Conservation (phyloP, 2,113 vertebrate genomes). For the Strix uralensis region DNA sequence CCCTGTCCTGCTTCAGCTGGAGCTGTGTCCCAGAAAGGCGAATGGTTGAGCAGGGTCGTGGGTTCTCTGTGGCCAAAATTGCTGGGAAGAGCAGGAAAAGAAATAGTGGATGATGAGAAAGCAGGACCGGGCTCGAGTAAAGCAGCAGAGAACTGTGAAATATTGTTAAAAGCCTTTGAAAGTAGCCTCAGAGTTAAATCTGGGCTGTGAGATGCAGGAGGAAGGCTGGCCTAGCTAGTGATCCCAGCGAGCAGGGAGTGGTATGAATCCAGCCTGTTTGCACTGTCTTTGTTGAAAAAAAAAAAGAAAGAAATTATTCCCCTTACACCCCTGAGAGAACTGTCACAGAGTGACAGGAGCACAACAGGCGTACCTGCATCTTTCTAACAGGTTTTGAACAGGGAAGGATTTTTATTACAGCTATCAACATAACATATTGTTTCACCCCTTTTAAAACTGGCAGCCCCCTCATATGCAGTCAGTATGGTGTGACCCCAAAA, state of each 20-base stretch:
- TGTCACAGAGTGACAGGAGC: neutral
- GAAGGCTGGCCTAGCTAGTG: neutral
- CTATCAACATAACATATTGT: rapidly evolving
- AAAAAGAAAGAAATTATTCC: neutral
- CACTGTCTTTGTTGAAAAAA: neutral
- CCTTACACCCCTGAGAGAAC: neutral
- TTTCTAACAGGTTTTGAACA: neutral
- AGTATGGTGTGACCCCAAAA: neutral
- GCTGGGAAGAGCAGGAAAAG: neutral
- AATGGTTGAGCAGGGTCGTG: neutral
- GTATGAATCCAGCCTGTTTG: neutral
- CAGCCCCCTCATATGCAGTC: neutral
- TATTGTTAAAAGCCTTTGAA: neutral
- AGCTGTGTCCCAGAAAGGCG: neutral
- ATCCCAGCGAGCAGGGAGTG: neutral
- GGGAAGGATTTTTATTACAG: neutral
- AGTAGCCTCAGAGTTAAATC: neutral
- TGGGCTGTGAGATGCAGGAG: neutral
- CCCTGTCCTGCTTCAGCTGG: neutral
- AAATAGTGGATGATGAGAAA: neutral
- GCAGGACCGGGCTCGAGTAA: neutral
- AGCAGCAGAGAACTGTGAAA: neutral
- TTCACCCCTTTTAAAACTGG: neutral
- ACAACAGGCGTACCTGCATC: neutral
- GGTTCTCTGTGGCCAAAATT: neutral